Evolutionary conservation across 2,888 invertebrate genomes (phyloP), one percentile per base, ranked within the genome.

Genomic region (Epinotia bilunana): DNA sequence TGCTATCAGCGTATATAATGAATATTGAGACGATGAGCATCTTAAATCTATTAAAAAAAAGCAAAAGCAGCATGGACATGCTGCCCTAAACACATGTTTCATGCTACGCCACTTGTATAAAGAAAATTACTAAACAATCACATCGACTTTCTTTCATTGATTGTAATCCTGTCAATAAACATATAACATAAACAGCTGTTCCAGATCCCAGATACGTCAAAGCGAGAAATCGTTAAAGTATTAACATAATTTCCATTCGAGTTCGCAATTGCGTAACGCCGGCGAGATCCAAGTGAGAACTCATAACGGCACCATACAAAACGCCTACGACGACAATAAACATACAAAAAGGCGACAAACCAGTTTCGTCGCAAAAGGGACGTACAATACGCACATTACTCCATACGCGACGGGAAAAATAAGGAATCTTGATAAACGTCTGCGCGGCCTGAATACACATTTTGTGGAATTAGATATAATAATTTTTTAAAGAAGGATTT

Each of bases 271-370:
- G n/a, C 28, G 16, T 49, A 23, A 53, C 49, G 4, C 61, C 13
- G 28, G 23, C 64, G 28, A 65, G 64, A 65, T 28, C 16, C 28
- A n/a, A 65, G 64, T n/a, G 53, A 53, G 53, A 65, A 65, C 49
- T 49, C n/a, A n/a, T 28, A 64, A 16, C 13, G 46, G 64, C 23
- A 13, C 61, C 39, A n/a, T 23, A 65, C n/a, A 53, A 16, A 65
- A 65, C 65, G 49, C 65, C 65, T 33, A 72, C 58, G 61, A 67
- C 65, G 20, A 64, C 57, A 60, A 72, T 73, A 73, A 72, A 67
- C 60, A 73, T 67, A 73, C 60, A 73, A 65, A 73, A 60, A 73
- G 60, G 65, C 49, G 72, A 43, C 63, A 57, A 72, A 73, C 18
- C 53, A 46, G 65, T 73, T 73, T 28, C 23, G 62, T 33, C 53